phyloP scores from a whole-genome alignment of 2,888 invertebrate species.

The Drosophila tanythrix region DNA sequence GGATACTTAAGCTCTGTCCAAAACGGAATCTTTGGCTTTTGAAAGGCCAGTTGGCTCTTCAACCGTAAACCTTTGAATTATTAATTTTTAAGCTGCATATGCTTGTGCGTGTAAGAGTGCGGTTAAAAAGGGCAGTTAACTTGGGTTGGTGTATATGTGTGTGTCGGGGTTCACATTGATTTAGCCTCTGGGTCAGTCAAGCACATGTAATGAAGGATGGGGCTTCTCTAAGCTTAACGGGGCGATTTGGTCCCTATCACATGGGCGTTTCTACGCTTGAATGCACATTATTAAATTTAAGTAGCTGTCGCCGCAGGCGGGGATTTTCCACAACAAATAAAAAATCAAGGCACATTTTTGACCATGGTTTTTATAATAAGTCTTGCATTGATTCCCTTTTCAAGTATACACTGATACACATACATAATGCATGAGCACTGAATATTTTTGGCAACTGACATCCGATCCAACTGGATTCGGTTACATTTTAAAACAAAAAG shows the following conservation, averaged over 20 bases:
- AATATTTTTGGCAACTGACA: conserved; percentile 18
- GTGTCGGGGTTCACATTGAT: conserved; percentile 66
- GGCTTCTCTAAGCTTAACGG: conserved; percentile 45
- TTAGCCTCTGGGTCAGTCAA: conserved; percentile 72
- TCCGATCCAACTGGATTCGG: conserved; percentile 17
- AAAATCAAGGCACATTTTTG: conserved; percentile 27
- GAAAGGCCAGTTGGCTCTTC: conserved; percentile 45
- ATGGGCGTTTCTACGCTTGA: conserved; percentile 57
- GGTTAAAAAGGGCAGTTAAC: conserved; percentile 54
- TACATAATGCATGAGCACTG: conserved; percentile 66
- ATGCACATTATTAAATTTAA: conserved; percentile 72
- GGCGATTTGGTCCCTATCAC: conserved; percentile 46
- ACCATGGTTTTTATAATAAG: conserved; percentile 46
- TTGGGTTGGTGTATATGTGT: conserved; percentile 12
- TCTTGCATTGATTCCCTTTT: conserved; percentile 43
- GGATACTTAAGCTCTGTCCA: conserved; percentile 32
- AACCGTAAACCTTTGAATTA: conserved; percentile 76
- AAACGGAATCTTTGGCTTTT: conserved; percentile 13
- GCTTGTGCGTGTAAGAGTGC: conserved; percentile 21
- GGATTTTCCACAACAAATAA: conserved; percentile 29
- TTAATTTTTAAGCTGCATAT: conserved; percentile 74
- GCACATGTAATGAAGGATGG: conserved; percentile 58
- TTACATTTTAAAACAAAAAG: conserved; percentile 49
- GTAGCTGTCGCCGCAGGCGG: conserved; percentile 55
- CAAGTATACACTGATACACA: conserved; percentile 25